Conservation (phyloP, 2,113 vertebrate genomes). For the Pseudopodoces humilis region DNA sequence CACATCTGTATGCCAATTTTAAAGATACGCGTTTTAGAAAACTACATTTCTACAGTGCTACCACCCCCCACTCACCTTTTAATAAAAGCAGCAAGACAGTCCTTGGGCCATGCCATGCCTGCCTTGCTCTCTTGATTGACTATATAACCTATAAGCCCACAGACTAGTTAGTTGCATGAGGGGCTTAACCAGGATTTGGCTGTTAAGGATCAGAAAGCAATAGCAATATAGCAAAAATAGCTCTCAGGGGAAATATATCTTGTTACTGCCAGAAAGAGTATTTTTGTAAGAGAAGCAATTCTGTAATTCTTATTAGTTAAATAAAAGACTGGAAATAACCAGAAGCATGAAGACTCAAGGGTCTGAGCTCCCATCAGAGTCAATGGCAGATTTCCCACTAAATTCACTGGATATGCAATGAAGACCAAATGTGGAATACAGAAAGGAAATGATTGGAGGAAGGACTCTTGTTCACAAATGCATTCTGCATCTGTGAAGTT, state of each 20-base stretch:
- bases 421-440: slow-evolving; percentile 11
- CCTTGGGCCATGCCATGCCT: background rate
- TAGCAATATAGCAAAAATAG: slow-evolving; percentile 33
- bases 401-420: background rate
- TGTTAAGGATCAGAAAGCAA: slow-evolving; percentile 40
- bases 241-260: slow-evolving; percentile 32
- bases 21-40: background rate
- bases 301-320: slow-evolving; percentile 48
- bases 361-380: background rate
- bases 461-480: background rate
- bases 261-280: slow-evolving; percentile 34
- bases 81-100: background rate
- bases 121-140: background rate
- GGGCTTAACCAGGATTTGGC: background rate
- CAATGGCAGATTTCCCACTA: background rate
- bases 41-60: background rate
- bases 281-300: slow-evolving; percentile 39
- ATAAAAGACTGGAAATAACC: slow-evolving; percentile 43
- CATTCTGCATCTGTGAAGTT: background rate
- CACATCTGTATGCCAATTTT: background rate
- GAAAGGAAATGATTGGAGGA: background rate
- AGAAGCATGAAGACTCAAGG: slow-evolving; percentile 26
- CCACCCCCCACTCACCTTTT: background rate
- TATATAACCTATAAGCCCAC: background rate
- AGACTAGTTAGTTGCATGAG: background rate